These are phyloP conservation scores for Heliconius hortense DNA, from an alignment of 2,888 invertebrate genomes.

Conservation along the genomic window DNA sequence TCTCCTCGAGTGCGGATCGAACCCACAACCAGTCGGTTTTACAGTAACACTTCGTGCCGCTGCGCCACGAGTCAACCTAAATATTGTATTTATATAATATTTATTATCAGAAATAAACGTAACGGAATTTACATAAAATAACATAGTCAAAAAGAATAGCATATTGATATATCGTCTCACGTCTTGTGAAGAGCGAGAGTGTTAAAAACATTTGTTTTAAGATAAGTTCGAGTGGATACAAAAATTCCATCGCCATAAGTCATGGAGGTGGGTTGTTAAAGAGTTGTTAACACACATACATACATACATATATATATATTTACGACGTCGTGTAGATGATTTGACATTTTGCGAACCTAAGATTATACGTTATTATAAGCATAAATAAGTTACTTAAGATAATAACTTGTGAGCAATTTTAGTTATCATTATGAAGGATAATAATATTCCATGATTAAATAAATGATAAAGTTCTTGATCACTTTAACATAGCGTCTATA, in stretches of 20 bases:
- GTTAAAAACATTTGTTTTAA: conserved; percentile 32
- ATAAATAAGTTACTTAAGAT: conserved; percentile 20
- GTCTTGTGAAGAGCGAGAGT: conserved; percentile 4
- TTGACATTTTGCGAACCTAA: conserved; percentile 21
- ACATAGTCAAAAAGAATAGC: background rate
- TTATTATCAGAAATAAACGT: background rate
- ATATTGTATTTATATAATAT: background rate
- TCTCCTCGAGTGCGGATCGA: no score
- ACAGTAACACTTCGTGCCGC: no score
- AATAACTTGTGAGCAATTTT: background rate
- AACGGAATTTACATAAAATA: background rate
- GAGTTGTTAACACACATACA: conserved; percentile 30
- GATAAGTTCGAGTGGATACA: conserved; percentile 22
- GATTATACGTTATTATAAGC: conserved; percentile 6
- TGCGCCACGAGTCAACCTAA: no score
- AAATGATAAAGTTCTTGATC: background rate
- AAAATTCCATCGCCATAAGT: conserved; percentile 39
- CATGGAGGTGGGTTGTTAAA: conserved; percentile 38
- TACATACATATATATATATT: conserved; percentile 20
- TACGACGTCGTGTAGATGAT: conserved; percentile 23
- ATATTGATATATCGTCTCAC: background rate
- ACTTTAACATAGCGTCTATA: background rate
- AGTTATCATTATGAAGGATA: background rate
- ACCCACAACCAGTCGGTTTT: no score
- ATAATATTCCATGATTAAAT: background rate